phyloP scores from a whole-genome alignment of 2,797 vertebrate species.

The Gymnopithys bicolor region DNA sequence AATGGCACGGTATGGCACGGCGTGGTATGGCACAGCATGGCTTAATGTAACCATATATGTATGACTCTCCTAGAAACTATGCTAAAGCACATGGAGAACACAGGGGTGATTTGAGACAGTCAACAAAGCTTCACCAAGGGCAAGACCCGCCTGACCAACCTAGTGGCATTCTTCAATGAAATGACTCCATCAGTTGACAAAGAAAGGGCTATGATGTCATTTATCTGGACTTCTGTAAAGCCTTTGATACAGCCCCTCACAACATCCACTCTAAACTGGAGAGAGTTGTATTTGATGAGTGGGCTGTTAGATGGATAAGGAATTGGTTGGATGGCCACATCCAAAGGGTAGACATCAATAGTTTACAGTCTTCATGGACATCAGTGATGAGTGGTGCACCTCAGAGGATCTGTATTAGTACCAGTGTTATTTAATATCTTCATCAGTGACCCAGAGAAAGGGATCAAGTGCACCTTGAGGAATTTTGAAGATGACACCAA shows the following conservation, averaged over 20 bases:
- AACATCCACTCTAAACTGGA: not conserved
- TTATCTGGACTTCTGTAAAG: not conserved
- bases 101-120: not conserved
- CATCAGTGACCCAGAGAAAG: not conserved
- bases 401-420: accelerated
- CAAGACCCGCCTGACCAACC: not conserved
- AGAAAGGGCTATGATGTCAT: not conserved
- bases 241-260: not conserved
- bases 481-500: not conserved
- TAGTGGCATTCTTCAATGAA: not conserved
- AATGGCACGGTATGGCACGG: too few species aligned
- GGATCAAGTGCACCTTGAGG: not conserved
- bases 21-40: not conserved
- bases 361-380: not conserved
- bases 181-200: not conserved
- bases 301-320: not conserved
- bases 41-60: not conserved
- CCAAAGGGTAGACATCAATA: not conserved
- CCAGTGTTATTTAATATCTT: not conserved
- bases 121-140: not conserved
- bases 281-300: not conserved
- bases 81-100: not conserved
- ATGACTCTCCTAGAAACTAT: not conserved
- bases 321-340: not conserved
- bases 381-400: not conserved